Conservation (phyloP, 64 coral and sea anemone species). For the Stylophora pistillata region DNA sequence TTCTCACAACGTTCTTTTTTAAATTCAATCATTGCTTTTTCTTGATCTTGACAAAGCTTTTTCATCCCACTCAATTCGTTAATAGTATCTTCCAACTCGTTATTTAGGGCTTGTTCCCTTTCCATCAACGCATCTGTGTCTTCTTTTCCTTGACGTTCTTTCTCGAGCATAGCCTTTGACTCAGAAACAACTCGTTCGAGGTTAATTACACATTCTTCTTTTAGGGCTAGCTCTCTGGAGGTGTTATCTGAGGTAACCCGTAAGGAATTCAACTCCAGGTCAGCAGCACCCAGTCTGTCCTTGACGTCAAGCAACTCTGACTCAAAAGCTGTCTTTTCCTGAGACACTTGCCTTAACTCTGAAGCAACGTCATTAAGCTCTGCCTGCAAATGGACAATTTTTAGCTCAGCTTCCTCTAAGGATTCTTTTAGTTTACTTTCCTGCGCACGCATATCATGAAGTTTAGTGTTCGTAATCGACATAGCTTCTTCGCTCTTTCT, state of each 20-base stretch:
- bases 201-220: not conserved
- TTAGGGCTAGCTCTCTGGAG: not conserved
- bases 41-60: constrained; percentile 7
- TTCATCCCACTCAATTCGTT: not conserved
- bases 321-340: constrained; percentile 22
- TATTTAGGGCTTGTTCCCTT: not conserved
- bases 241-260: not conserved
- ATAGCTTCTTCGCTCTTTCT: not conserved
- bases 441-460: not conserved
- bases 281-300: constrained; percentile 8
- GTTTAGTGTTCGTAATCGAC: not conserved
- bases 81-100: not conserved
- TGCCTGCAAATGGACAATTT: not conserved
- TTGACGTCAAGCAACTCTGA: constrained; percentile 29
- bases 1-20: not conserved
- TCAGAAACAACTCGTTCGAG: constrained; percentile 6
- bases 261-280: constrained; percentile 15
- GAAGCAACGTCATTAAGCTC: constrained; percentile 13
- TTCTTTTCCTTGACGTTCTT: not conserved
- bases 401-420: not conserved
- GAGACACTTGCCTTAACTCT: constrained; percentile 10
- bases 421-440: constrained; percentile 38
- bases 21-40: not conserved
- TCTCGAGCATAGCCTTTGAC: not conserved
- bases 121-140: not conserved